Base-by-base conservation (phyloP, 2,113 vertebrate species). In the Hippopotamus amphibius region DNA sequence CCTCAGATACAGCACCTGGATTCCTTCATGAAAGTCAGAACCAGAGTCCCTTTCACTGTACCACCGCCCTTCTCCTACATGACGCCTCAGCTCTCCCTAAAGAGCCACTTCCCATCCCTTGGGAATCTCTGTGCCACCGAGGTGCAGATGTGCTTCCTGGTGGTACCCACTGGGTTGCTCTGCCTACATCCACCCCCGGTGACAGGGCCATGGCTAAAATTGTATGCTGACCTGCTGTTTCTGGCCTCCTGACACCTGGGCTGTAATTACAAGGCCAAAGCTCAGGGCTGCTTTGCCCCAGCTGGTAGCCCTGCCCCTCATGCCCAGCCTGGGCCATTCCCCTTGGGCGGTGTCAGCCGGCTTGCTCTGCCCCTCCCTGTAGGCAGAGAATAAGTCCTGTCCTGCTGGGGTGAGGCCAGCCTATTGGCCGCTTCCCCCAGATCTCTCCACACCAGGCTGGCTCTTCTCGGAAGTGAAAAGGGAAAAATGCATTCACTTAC, bases 331-430 rank as follows among this genome's bases (percentile, higher is more conserved):
- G 11, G 59, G 55, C 46, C 28, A 1, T 83, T 41, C 8, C 22
- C 30, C 13, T 7, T n/a, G 6, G 7, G 55, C 26, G n/a, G 11
- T 53, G 61, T 89, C 50, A 28, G 0, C n/a, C 0, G 14, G 3
- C 13, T 77, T 50, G 2, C 3, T 43, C 16, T 12, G 15, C 21
- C 7, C 33, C 41, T 80, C 28, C 16, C 9, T 1, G 7, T 43
- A 17, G 46, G 53, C 10, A 74, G 37, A 50, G 68, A 59, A 16
- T 21, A 26, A 59, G 65, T 61, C 53, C 61, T 26, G 46, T n/a
- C 59, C 37, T 2, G 11, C 30, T 15, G 17, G 4, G n/a, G 21
- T 26, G 53, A 26, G 28, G 4, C 7, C 6, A 1, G 0, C 2
- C 11, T 68, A 11, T 4, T 8, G 50, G 16, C 53, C 9, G 15